Conservation (phyloP, 2,113 vertebrate genomes). For the Gallinago jamesoni region DNA sequence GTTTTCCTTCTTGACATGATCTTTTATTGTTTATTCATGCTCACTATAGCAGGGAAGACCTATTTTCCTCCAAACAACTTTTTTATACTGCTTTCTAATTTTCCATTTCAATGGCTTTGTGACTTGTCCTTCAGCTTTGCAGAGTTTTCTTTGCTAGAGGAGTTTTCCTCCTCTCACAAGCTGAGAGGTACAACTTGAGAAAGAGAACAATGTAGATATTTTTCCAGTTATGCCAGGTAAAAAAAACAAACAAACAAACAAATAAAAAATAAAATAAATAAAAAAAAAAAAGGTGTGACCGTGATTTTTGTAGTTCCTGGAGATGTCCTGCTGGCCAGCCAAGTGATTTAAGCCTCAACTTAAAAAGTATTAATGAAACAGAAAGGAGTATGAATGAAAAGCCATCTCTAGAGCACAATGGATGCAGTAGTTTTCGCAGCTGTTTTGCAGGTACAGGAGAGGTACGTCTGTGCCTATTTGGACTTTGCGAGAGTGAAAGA, state of each 20-base stretch:
- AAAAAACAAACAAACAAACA: not conserved
- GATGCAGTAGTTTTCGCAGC: not conserved
- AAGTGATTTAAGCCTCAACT: not conserved
- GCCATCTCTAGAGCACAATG: not conserved
- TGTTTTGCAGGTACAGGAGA: not conserved
- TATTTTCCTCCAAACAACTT: slow-evolving; percentile 62
- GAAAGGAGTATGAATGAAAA: not conserved
- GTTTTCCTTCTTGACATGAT: slow-evolving; percentile 24
- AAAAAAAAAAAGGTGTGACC: not conserved
- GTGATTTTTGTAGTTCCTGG: not conserved
- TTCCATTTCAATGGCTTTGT: slow-evolving; percentile 72
- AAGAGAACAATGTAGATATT: not conserved
- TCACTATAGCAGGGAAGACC: slow-evolving; percentile 57
- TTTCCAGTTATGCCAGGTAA: not conserved
- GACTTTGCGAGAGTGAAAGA: not conserved
- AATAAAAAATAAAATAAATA: too few relatives aligned
- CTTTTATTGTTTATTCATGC: slow-evolving; percentile 69
- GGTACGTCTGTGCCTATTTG: not conserved
- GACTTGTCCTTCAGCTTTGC: slow-evolving; percentile 40
- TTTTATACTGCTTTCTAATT: slow-evolving; percentile 70
- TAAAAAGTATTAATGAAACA: not conserved
- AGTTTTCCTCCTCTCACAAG: not conserved
- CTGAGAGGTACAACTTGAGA: not conserved
- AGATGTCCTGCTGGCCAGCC: not conserved
- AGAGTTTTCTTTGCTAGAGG: not conserved